Evolutionary conservation across 37 sponge, comb jelly and placozoan species (phyloP), one percentile per base, ranked within the genome.

Genomic region (Axinella damicornis): DNA sequence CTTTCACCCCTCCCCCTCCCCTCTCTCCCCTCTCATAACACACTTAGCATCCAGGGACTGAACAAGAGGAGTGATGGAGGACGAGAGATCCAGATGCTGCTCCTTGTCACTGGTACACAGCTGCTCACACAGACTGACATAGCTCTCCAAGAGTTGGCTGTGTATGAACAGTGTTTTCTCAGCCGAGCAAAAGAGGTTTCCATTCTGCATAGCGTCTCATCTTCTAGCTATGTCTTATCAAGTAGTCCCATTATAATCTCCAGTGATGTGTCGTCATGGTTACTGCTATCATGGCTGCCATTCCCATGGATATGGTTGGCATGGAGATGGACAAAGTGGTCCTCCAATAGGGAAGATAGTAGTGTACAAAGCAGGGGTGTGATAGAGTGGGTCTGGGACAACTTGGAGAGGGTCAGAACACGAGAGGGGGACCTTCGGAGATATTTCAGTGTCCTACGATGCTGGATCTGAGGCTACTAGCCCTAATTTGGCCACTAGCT

Each of bases 41-140:
- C 22, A 83, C 84, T 83, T 83, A 33, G 84, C 20, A 18, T 83
- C 84, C 66, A 83, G 55, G 52, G 74, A 73, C 56, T 74, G 84
- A 2, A 56, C 75, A 0, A 83, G 75, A 53, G 74, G 63, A 19
- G 40, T 36, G 2, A 57, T 40, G 4, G 77, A n/a, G 13, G 20
- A 5, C 57, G 34, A 46, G 67, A 83, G 36, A 5, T 15, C 0
- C 76, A 56, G 68, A 33, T 32, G 15, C 18, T 46, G 4, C 24
- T 30, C 74, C 74, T 54, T 57, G 16, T 57, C 46, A 46, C 46
- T 9, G 9, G 46, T 9, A 4, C 6, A 46, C 6, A 46, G 46
- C 46, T 46, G 46, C 55, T 70, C 81, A 56, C 70, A 80, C 69
- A 82, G 32, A 0, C 40, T 24, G 9, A 72, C 63, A 58, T 72